Percentiles rank a stretch among this genome's conserved stretches.
Conservation (phyloP, 2,113 vertebrate genomes). For the Gorsachius goisagi region DNA sequence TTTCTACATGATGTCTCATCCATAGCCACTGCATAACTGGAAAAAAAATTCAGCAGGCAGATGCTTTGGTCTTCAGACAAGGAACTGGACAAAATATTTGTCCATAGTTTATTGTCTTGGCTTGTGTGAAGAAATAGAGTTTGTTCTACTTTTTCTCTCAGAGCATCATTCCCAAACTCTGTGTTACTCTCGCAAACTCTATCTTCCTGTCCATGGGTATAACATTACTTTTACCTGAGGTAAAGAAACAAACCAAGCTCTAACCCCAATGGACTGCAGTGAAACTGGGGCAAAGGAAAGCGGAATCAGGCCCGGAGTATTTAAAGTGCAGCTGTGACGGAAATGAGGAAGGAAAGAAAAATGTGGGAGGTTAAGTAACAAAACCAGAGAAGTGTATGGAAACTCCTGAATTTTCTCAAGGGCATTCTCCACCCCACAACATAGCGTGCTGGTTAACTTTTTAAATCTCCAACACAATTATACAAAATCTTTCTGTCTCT, state of each 20-base stretch:
- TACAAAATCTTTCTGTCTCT: not conserved
- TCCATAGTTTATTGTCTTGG: not conserved
- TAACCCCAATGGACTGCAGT: not conserved
- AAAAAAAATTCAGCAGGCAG: not conserved
- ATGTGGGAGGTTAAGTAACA: conserved; percentile 32
- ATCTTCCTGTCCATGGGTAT: not conserved
- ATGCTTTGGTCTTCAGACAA: not conserved
- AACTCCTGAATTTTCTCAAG: conserved; percentile 31
- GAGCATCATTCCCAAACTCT: not conserved
- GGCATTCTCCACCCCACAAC: not conserved
- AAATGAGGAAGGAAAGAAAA: conserved; percentile 23
- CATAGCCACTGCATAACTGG: not conserved
- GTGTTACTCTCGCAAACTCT: not conserved
- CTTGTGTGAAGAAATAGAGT: not conserved
- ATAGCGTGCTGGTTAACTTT: not conserved
- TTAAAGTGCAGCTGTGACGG: conserved; percentile 12
- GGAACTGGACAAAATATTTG: not conserved
- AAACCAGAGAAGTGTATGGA: not conserved
- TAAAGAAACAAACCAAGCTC: not conserved
- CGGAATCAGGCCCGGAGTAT: not conserved
- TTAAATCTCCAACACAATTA: not conserved
- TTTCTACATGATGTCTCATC: not conserved
- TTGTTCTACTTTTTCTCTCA: not conserved
- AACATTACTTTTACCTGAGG: not conserved
- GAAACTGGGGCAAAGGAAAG: not conserved